Percentiles rank a stretch among this genome's conserved stretches.
Conservation (phyloP, 1,140 invertebrate species). For the Pogonomyrmex barbatus region DNA sequence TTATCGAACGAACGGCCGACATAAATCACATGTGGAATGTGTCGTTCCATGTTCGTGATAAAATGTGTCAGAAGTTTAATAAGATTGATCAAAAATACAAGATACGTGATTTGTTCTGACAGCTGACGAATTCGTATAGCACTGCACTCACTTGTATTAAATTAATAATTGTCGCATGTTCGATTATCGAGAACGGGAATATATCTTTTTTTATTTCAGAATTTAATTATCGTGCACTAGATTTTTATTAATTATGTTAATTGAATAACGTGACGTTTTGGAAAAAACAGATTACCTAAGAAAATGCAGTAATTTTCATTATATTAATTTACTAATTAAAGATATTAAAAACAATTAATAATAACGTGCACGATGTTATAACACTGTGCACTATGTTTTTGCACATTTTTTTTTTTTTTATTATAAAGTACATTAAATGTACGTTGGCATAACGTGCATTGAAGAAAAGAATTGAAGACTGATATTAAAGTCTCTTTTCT, state of each 20-base stretch:
- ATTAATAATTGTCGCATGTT: conserved; percentile 57
- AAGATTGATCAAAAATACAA: conserved; percentile 70
- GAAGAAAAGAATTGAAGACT: neutral
- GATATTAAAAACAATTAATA: neutral
- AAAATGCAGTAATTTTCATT: conserved; percentile 13
- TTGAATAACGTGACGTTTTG: neutral
- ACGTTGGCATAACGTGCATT: neutral
- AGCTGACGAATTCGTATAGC: conserved; percentile 52
- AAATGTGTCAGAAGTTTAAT: conserved; percentile 68
- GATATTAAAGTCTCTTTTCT: neutral
- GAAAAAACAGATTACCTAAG: neutral
- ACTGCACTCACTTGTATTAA: conserved; percentile 32
- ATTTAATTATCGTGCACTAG: conserved; percentile 10
- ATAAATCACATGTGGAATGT: conserved; percentile 67
- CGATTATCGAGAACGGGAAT: conserved; percentile 44
- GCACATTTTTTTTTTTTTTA: neutral
- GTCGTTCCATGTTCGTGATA: conserved; percentile 58
- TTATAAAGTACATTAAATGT: neutral
- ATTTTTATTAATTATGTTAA: neutral
- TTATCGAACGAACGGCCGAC: conserved; percentile 56
- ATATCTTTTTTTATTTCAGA: conserved; percentile 24
- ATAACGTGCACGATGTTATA: neutral
- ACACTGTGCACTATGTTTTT: neutral
- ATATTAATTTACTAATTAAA: neutral
- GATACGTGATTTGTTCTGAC: conserved; percentile 64